phyloP scores from a whole-genome alignment of 2,113 vertebrate species.

The Boulengeromyrus knoepffleri region DNA sequence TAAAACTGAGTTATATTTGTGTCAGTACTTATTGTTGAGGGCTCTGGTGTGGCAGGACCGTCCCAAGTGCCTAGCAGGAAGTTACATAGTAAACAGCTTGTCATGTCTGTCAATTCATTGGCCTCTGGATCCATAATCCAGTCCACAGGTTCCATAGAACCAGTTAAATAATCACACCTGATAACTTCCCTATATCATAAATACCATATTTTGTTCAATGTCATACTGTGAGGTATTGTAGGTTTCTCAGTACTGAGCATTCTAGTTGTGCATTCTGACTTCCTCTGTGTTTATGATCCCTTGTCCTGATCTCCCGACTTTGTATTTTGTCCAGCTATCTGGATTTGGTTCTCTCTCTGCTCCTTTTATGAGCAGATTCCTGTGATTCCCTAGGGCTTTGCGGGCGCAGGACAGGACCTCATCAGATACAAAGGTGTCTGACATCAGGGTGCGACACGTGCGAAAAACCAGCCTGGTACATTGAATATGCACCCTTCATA shows the following conservation, averaged over 20 bases:
- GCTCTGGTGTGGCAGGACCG: neutral
- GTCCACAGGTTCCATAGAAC: neutral
- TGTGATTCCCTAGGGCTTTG: neutral
- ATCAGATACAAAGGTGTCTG: neutral
- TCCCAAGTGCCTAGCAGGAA: neutral
- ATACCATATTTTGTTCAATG: neutral
- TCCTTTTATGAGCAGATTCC: neutral
- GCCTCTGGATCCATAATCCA: neutral
- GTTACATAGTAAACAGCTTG: neutral
- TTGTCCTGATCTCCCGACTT: neutral
- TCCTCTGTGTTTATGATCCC: neutral
- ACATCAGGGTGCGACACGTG: neutral
- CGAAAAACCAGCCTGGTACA: neutral
- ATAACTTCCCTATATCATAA: neutral
- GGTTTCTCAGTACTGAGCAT: neutral
- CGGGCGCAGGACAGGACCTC: neutral
- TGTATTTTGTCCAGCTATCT: neutral
- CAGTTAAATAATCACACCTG: neutral
- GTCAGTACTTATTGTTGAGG: neutral
- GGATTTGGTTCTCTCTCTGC: neutral
- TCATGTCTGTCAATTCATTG: neutral
- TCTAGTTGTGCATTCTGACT: neutral
- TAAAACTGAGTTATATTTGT: neutral
- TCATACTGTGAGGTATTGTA: neutral
- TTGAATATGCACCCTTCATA: neutral